Evolutionary conservation across 2,113 vertebrate species (phyloP).

Genomic region (Calyptomena viridis): DNA sequence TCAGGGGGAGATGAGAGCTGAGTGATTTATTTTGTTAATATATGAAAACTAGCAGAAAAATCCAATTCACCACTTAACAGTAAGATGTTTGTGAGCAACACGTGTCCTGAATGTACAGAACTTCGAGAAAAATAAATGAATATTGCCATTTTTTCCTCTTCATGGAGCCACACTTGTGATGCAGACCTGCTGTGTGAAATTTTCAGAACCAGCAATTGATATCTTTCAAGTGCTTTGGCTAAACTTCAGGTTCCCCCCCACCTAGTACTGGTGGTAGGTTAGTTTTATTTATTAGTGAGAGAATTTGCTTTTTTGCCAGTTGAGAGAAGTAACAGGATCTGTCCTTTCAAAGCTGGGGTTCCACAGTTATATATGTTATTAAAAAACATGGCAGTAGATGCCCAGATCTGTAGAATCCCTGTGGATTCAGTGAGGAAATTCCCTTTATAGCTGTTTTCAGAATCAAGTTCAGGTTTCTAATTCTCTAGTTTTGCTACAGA

Average conservation of each 20-base stretch:
- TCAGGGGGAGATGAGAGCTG: accelerated
- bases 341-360: neutral
- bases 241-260: neutral
- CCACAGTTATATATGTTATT: neutral
- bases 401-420: neutral
- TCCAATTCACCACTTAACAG: neutral
- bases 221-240: neutral
- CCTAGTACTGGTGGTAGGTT: neutral
- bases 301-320: neutral
- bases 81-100: accelerated
- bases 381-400: neutral
- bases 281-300: neutral
- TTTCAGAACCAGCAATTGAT: neutral
- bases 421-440: neutral
- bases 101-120: neutral
- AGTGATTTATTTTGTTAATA: neutral
- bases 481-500: neutral
- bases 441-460: neutral
- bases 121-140: neutral
- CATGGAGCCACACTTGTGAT: neutral
- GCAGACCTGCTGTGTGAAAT: neutral
- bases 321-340: neutral
- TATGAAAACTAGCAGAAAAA: neutral
- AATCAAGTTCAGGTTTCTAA: neutral
- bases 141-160: neutral